Evolutionary conservation across 2,888 invertebrate genomes (phyloP).

Genomic region (Lacanobia wlatinum): DNA sequence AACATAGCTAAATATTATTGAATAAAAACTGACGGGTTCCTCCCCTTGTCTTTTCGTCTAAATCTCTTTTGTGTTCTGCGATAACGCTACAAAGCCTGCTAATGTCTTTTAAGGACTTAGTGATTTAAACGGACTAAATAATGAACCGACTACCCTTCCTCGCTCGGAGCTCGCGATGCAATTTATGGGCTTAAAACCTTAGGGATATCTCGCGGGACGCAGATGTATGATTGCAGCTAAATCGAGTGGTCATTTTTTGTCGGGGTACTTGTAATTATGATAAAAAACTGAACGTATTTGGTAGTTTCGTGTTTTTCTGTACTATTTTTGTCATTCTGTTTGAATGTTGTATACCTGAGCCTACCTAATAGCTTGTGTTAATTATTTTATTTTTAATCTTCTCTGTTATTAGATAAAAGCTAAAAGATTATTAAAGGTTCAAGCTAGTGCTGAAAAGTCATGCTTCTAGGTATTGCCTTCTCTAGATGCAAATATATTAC

Average conservation of each 20-base stretch:
- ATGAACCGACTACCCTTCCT: slow-evolving; percentile 88
- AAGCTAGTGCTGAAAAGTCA: no score
- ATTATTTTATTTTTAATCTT: no score
- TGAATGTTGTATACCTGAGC: neutral
- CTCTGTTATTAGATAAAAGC: no score
- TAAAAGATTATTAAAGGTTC: no score
- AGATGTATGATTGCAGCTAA: slow-evolving; percentile 45
- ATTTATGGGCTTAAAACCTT: slow-evolving; percentile 84
- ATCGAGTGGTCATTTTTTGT: slow-evolving; percentile 44
- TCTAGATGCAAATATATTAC: no score
- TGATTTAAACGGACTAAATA: slow-evolving; percentile 91
- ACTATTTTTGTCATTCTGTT: neutral
- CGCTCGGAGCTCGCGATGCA: slow-evolving; percentile 75
- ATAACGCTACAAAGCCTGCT: slow-evolving; percentile 90
- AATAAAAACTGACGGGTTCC: slow-evolving; percentile 79
- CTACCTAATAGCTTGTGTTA: no score
- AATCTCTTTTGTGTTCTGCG: slow-evolving; percentile 90
- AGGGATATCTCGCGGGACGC: slow-evolving; percentile 64
- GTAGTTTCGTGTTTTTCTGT: neutral
- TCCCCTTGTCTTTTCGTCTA: slow-evolving; percentile 78
- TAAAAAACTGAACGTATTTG: neutral
- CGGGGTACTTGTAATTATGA: slow-evolving; percentile 10
- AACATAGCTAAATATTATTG: slow-evolving; percentile 75
- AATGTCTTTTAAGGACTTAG: slow-evolving; percentile 91
- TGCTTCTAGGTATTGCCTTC: no score